These are phyloP conservation scores for Rhogogaster chlorosoma DNA, from an alignment of 2,888 invertebrate genomes.

Conservation along the genomic window DNA sequence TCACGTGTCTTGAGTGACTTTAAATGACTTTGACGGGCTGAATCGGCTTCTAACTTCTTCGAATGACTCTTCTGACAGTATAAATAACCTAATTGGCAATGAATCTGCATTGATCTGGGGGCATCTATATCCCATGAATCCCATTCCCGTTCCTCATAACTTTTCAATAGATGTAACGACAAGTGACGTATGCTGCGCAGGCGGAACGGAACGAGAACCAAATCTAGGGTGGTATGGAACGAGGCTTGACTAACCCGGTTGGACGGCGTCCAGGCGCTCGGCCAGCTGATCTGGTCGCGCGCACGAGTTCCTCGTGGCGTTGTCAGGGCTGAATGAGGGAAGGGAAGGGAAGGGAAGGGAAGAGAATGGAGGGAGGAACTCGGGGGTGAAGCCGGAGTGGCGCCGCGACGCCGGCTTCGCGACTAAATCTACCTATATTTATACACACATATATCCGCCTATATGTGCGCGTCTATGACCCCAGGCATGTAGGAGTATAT, in stretches of 20 bases:
- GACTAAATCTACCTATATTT: slow-evolving; percentile 15
- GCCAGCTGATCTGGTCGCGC: slow-evolving; percentile 73
- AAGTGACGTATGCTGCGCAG: slow-evolving; percentile 47
- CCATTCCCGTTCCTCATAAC: slow-evolving; percentile 28
- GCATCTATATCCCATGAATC: not conserved
- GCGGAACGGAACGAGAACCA: slow-evolving; percentile 32
- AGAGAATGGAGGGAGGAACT: slow-evolving; percentile 53
- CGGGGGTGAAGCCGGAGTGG: slow-evolving; percentile 71
- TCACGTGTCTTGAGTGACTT: not conserved
- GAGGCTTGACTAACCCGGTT: slow-evolving; percentile 73
- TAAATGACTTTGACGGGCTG: not conserved
- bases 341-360: slow-evolving; percentile 61
- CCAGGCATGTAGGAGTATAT: not conserved
- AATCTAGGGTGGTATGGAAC: slow-evolving; percentile 49
- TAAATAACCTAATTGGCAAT: not conserved
- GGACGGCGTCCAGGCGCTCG: slow-evolving; percentile 72
- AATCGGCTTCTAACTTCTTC: not conserved
- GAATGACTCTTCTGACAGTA: not conserved
- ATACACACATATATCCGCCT: not conserved
- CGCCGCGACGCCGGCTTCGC: slow-evolving; percentile 67
- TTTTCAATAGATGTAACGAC: slow-evolving; percentile 60
- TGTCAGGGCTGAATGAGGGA: slow-evolving; percentile 37
- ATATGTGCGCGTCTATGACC: not conserved
- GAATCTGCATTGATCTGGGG: not conserved
- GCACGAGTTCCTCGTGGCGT: slow-evolving; percentile 58